Conservation (phyloP, 2,888 invertebrate species). For the Acanthococcus lagerstroemiae region DNA sequence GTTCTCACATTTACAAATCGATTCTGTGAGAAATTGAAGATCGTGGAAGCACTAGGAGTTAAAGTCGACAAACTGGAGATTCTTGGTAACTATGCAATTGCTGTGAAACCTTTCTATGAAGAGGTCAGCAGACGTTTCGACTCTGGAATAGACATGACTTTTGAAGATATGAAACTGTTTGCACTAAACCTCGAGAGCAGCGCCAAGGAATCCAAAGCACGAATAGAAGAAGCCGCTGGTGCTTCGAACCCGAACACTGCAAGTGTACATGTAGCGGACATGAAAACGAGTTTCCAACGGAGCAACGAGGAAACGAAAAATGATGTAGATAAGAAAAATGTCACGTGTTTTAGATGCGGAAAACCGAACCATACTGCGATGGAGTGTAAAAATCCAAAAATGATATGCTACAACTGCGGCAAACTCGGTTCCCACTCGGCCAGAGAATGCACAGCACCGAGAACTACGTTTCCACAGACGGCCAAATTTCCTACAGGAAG, state of each 20-base stretch:
- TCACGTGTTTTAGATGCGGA: neutral
- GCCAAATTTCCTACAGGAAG: neutral
- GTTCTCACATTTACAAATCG: neutral
- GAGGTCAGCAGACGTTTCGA: neutral
- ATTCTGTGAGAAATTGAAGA: no score
- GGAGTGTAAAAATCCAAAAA: neutral
- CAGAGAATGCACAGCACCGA: neutral
- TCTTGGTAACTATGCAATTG: neutral
- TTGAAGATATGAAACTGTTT: neutral
- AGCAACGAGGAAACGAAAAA: no score
- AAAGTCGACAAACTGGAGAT: neutral
- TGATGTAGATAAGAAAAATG: no score
- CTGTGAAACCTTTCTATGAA: neutral
- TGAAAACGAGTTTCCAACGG: no score
- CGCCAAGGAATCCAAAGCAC: neutral
- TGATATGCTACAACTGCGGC: neutral
- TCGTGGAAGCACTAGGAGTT: neutral
- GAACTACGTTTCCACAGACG: neutral
- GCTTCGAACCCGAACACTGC: neutral
- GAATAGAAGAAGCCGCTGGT: neutral
- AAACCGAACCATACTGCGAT: neutral
- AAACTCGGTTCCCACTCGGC: neutral
- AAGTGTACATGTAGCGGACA: neutral
- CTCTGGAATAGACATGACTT: neutral
- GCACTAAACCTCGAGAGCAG: neutral